These are phyloP conservation scores for Pelodytes ibericus DNA, from an alignment of 2,797 vertebrate species.

Conservation along the genomic window DNA sequence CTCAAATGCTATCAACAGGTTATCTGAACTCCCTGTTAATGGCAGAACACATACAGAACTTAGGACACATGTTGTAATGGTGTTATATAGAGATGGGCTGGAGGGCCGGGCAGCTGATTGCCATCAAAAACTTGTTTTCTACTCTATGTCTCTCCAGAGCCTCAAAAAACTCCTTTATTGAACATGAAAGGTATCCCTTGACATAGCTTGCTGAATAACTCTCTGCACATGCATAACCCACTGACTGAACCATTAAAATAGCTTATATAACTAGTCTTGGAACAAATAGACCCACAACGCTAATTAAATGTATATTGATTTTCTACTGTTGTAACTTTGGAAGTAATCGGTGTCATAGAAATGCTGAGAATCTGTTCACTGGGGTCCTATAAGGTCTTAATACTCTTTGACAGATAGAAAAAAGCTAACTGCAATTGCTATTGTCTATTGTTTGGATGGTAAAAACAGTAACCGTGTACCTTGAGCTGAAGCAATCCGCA, in stretches of 20 bases:
- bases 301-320: conserved; percentile 55
- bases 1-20: conserved; percentile 55
- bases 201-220: conserved; percentile 76
- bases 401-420: conserved; percentile 21
- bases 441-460: neutral
- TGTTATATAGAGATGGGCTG: conserved; percentile 65
- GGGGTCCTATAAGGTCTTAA: conserved; percentile 34
- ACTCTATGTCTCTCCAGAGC: conserved; percentile 67
- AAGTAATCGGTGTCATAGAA: conserved; percentile 34
- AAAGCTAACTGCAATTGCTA: neutral
- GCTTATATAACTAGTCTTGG: conserved; percentile 32
- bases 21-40: conserved; percentile 35
- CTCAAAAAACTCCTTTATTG: conserved; percentile 65
- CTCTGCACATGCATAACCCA: conserved; percentile 76
- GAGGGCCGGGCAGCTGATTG: conserved; percentile 64
- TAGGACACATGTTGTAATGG: conserved; percentile 64
- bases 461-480: neutral
- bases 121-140: conserved; percentile 70
- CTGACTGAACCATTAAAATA: conserved; percentile 74
- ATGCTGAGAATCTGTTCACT: conserved; percentile 33
- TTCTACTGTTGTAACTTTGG: conserved; percentile 29
- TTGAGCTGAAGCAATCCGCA: too few relatives aligned
- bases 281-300: conserved; percentile 42
- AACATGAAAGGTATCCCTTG: conserved; percentile 72
- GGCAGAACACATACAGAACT: conserved; percentile 64